phyloP scores from a whole-genome alignment of 2,888 invertebrate species.

The Cantharis lateralis region DNA sequence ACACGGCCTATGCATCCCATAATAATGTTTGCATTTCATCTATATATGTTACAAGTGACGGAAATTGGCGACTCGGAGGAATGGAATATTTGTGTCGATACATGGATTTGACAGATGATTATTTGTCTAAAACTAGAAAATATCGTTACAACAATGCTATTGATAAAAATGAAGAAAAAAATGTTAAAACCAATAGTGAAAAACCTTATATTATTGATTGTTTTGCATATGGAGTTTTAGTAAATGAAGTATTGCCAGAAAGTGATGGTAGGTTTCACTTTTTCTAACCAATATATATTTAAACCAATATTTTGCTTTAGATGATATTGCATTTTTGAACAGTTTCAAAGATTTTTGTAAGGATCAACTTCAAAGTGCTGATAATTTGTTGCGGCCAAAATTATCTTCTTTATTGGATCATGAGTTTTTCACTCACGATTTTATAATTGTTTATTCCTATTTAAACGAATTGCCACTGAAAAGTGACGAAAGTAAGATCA shows the following conservation, averaged over 20 bases:
- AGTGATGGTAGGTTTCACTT: constrained; percentile 58
- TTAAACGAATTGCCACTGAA: constrained; percentile 82
- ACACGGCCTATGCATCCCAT: constrained; percentile 79
- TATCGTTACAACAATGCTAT: constrained; percentile 72
- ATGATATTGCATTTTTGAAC: constrained; percentile 69
- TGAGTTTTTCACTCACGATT: constrained; percentile 83
- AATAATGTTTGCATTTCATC: constrained; percentile 82
- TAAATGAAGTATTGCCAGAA: constrained; percentile 70
- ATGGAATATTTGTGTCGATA: constrained; percentile 79
- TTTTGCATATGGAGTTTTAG: constrained; percentile 76
- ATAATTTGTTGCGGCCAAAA: constrained; percentile 68
- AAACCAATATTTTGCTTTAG: constrained; percentile 52
- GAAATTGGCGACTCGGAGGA: constrained; percentile 87
- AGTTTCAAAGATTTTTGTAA: constrained; percentile 75
- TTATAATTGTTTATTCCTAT: constrained; percentile 82
- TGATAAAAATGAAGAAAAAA: constrained; percentile 69
- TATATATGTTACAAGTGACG: constrained; percentile 81
- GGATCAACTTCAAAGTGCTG: constrained; percentile 68
- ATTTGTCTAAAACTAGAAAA: constrained; percentile 69
- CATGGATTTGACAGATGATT: constrained; percentile 66
- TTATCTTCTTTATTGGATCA: constrained; percentile 70
- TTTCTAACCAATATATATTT: not conserved
- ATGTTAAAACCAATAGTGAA: constrained; percentile 54
- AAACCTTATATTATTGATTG: constrained; percentile 70
- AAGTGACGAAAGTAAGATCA: constrained; percentile 72